phyloP scores from a whole-genome alignment of 2,113 vertebrate species.

The Morone chrysops region DNA sequence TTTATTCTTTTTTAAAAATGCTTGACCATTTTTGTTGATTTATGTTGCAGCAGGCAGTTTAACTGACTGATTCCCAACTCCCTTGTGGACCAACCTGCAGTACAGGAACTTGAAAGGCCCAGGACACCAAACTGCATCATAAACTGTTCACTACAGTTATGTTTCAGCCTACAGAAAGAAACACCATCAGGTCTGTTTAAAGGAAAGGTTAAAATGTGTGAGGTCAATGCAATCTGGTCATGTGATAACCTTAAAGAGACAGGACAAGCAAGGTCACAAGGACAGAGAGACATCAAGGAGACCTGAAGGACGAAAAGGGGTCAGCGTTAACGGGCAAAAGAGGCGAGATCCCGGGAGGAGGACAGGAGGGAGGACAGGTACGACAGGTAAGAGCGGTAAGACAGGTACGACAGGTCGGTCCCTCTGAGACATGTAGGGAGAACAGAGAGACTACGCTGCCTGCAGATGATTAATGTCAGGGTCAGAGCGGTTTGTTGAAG shows the following conservation, averaged over 20 bases:
- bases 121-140: too few species aligned
- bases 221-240: slow-evolving; percentile 3
- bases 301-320: slow-evolving; percentile 31
- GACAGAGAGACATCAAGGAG: slow-evolving; percentile 14
- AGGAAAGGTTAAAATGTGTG: too few species aligned
- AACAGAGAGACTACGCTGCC: slow-evolving; percentile 26
- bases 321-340: neutral
- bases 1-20: too few species aligned
- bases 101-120: too few species aligned
- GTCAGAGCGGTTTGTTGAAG: slow-evolving; percentile 54
- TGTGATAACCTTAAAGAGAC: slow-evolving; percentile 27
- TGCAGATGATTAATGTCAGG: slow-evolving; percentile 69
- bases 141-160: too few species aligned
- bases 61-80: too few species aligned
- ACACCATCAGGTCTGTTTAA: neutral
- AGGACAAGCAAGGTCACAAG: slow-evolving; percentile 9
- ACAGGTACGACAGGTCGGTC: slow-evolving; percentile 25
- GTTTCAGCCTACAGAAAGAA: neutral
- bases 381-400: slow-evolving; percentile 23
- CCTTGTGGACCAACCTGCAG: too few species aligned
- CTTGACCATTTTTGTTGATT: too few species aligned
- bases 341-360: slow-evolving; percentile 15
- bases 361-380: slow-evolving; percentile 15
- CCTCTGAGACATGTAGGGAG: slow-evolving; percentile 30
- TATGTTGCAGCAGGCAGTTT: too few species aligned